Evolutionary conservation across 2,113 vertebrate species (phyloP), one percentile per base, ranked within the genome.

Genomic region (Argyrosomus japonicus): DNA sequence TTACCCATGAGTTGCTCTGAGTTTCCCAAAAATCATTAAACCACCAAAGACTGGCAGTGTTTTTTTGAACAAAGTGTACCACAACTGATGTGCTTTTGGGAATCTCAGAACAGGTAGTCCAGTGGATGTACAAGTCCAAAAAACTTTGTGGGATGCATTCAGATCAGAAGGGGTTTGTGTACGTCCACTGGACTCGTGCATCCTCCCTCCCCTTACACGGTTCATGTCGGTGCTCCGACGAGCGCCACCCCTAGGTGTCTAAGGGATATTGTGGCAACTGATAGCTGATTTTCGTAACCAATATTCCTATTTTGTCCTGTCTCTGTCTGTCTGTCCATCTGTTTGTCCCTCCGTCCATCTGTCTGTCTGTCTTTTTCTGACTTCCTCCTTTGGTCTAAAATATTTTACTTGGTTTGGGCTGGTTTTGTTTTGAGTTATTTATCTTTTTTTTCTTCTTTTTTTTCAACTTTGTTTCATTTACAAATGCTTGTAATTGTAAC

Each of bases 241-340:
- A 82, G 70, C 21, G 8, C 77, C 89, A 63, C 62, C 62, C 74
- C 14, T 58, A 76, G 64, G 63, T 88, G 68, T 79, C 45, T 89
- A 47, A 81, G 68, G 77, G 75, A 79, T 82, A 75, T 74, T 82
- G 81, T 92, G 70, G 77, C 62, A 73, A 84, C 71, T 85, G 81
- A 84, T 67, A 84, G 87, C 84, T 88, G 83, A 90, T 87, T 89
- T 87, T 87, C 88, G 87, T 94, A 94, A 94, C 93, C 85, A 90
- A 91, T 89, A 91, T 87, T 91, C 89, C 88, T 93, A 85, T 93
- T 94, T 89, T 94, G 92, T 93, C 90, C 88, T 94, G 92, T 93
- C 91, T 91, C 90, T 94, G 90, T 95, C 85, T 94, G 83, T 91
- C 85, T 81, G 69, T 93, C 84, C 75, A 75, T 91, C 68, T 91